A percentile compares a stretch with the other conserved stretches of the same genome.
These are phyloP conservation scores for Napeogenes inachia DNA, from an alignment of 2,888 invertebrate genomes.

Conservation along the genomic window DNA sequence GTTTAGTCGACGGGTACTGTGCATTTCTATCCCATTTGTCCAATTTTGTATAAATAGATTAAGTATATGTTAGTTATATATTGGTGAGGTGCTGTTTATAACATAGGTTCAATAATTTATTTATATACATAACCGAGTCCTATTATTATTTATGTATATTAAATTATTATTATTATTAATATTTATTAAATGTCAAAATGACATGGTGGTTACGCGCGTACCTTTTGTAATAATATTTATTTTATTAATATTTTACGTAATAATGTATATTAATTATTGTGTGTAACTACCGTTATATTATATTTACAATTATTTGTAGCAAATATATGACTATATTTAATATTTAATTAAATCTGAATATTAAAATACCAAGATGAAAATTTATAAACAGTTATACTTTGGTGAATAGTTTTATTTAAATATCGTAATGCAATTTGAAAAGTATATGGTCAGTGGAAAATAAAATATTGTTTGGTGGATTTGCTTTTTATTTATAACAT, in stretches of 20 bases:
- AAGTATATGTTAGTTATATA: constrained; percentile 32
- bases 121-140: constrained; percentile 30
- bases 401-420: constrained; percentile 27
- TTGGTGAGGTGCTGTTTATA: constrained; percentile 56
- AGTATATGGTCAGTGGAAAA: constrained; percentile 18
- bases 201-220: constrained; percentile 74
- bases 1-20: constrained; percentile 76
- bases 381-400: constrained; percentile 28
- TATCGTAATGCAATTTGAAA: background rate
- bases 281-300: constrained; percentile 16
- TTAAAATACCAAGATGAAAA: constrained; percentile 12
- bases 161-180: constrained; percentile 28
- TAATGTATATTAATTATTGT: constrained; percentile 21
- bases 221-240: constrained; percentile 48
- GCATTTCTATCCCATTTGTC: constrained; percentile 67
- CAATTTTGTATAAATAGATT: constrained; percentile 68
- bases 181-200: constrained; percentile 38
- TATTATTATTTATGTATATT: constrained; percentile 36
- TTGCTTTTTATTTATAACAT: constrained; percentile 14
- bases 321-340: constrained; percentile 17
- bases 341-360: constrained; percentile 5
- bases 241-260: constrained; percentile 23
- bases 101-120: constrained; percentile 40
- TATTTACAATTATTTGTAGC: constrained; percentile 19
- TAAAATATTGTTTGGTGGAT: constrained; percentile 6